phyloP scores from a whole-genome alignment of 2,888 invertebrate species.

The Oxyteleia sp. region DNA sequence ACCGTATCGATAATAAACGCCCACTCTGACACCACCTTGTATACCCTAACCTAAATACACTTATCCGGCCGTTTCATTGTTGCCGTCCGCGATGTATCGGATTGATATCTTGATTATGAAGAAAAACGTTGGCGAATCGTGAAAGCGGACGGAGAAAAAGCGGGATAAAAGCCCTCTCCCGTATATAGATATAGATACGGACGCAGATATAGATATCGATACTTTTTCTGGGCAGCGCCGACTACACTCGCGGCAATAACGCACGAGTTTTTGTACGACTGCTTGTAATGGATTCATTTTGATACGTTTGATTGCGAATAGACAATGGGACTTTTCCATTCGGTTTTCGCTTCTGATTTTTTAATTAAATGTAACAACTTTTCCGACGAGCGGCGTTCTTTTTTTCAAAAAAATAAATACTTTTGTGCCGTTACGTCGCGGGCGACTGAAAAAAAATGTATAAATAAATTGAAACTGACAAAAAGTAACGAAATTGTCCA shows the following conservation, averaged over 20 bases:
- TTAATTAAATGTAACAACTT: slow-evolving; percentile 68
- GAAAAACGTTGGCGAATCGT: slow-evolving; percentile 58
- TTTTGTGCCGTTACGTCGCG: slow-evolving; percentile 20
- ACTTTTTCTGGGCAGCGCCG: slow-evolving; percentile 47
- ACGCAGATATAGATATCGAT: slow-evolving; percentile 52
- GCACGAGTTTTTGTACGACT: slow-evolving; percentile 56
- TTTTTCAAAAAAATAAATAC: slow-evolving; percentile 47
- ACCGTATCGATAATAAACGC: not conserved
- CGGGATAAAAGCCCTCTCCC: slow-evolving; percentile 36
- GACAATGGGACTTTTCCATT: slow-evolving; percentile 64
- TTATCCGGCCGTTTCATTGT: slow-evolving; percentile 42
- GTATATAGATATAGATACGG: slow-evolving; percentile 30
- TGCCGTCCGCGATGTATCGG: slow-evolving; percentile 27
- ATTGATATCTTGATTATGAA: slow-evolving; percentile 65
- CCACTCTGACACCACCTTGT: slow-evolving; percentile 19
- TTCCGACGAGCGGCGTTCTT: slow-evolving; percentile 13
- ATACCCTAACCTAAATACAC: slow-evolving; percentile 45
- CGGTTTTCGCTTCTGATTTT: slow-evolving; percentile 49
- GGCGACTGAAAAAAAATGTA: slow-evolving; percentile 2
- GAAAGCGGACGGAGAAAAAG: slow-evolving; percentile 46
- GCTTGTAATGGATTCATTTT: slow-evolving; percentile 70
- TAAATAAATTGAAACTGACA: slow-evolving; percentile 32
- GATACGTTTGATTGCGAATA: slow-evolving; percentile 68
- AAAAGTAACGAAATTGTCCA: slow-evolving; percentile 17
- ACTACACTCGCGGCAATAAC: slow-evolving; percentile 62